phyloP scores from a whole-genome alignment of 1,140 invertebrate genomes.

The Homarus americanus region DNA sequence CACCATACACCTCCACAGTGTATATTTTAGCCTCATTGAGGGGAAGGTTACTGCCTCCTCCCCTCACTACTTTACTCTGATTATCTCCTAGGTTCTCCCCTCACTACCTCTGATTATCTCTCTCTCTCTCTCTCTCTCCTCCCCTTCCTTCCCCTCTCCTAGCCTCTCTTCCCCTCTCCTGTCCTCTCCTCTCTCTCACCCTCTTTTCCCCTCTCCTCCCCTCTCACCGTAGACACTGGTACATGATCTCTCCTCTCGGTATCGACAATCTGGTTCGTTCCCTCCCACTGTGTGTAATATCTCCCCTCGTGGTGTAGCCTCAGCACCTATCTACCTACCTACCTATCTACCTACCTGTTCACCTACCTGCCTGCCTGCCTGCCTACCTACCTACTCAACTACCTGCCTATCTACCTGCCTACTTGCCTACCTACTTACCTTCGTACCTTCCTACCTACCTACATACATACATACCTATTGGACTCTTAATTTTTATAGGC shows the following conservation, averaged over 20 bases:
- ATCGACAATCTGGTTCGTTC: neutral
- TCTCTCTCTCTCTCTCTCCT: neutral
- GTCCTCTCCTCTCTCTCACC: neutral
- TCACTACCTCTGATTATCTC: neutral
- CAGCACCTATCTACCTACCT: no score
- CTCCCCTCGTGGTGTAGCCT: neutral
- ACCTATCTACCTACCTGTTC: no score
- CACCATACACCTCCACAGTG: neutral
- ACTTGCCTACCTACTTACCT: no score
- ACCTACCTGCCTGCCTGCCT: no score
- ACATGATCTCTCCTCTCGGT: neutral
- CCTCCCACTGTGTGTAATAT: neutral
- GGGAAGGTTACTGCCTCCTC: no score
- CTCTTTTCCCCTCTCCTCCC: neutral
- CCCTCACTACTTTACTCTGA: neutral
- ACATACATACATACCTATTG: no score
- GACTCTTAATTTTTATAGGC: no score
- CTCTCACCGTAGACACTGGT: no score
- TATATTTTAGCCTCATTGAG: neutral
- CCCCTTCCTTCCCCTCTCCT: neutral
- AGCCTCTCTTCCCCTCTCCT: neutral
- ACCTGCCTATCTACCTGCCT: no score
- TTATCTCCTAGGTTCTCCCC: neutral
- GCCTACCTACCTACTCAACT: no score
- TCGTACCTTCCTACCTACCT: no score